phyloP scores from a whole-genome alignment of 2,113 vertebrate species.

The Alaudala cheleensis region DNA sequence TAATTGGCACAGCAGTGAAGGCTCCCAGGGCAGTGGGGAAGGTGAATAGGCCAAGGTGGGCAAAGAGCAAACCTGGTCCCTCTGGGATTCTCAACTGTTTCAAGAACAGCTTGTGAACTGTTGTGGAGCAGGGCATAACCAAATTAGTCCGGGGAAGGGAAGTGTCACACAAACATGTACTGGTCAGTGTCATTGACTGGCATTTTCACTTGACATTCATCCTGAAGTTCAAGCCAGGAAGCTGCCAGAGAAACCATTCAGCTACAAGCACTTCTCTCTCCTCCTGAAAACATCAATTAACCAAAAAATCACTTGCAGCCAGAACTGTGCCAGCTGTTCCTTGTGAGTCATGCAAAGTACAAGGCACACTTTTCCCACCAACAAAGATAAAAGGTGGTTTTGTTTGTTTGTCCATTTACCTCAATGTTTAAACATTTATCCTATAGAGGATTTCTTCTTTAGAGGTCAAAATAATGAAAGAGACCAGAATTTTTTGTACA shows the following conservation, averaged over 20 bases:
- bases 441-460: background rate
- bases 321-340: background rate
- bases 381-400: background rate
- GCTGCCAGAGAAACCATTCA: background rate
- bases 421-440: background rate
- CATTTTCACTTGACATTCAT: slow-evolving; percentile 2
- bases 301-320: background rate
- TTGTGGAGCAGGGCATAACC: background rate
- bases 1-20: background rate
- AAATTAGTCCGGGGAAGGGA: background rate
- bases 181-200: background rate
- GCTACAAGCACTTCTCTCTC: background rate
- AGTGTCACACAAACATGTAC: background rate
- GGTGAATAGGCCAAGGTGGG: slow-evolving; percentile 13
- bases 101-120: background rate
- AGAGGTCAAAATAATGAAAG: slow-evolving; percentile 2
- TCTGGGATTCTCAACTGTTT: background rate
- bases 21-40: background rate
- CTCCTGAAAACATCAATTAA: background rate
- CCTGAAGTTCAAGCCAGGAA: slow-evolving; percentile 8
- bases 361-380: background rate
- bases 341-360: background rate
- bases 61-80: background rate
- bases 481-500: background rate
- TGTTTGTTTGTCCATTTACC: background rate